Evolutionary conservation across 1,140 invertebrate species (phyloP).

Genomic region (roundworm (Caenorhabditis elegans)): DNA sequence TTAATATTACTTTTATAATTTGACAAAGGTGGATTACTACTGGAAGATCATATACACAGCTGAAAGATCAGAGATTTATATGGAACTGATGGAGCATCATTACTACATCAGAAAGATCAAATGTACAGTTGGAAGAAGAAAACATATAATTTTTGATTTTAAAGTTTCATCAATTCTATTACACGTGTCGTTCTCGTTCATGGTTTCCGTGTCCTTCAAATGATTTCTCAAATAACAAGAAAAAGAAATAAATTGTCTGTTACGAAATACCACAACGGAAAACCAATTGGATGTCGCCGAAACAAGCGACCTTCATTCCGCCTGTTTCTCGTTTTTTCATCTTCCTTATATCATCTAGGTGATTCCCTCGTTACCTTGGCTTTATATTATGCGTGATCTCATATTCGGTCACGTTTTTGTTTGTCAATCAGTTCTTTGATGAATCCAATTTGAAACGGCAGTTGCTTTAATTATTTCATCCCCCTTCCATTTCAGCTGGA

Average conservation of each 20-base stretch:
- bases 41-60: too few species aligned
- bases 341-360: background rate
- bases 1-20: too few species aligned
- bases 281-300: background rate
- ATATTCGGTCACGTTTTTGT: background rate
- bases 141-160: too few species aligned
- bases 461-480: too few species aligned
- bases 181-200: background rate
- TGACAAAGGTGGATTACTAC: too few species aligned
- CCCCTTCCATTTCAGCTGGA: too few species aligned
- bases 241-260: background rate
- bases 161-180: background rate
- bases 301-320: background rate
- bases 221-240: background rate
- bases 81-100: too few species aligned
- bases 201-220: conserved; percentile 2
- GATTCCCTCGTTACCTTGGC: conserved; percentile 9
- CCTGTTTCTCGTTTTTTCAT: background rate
- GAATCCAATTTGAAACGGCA: background rate
- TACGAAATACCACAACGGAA: background rate
- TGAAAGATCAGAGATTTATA: too few species aligned
- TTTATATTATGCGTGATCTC: conserved; percentile 23
- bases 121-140: too few species aligned
- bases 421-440: background rate
- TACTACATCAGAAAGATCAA: too few species aligned